Evolutionary conservation across 2,797 vertebrate genomes (phyloP).

Genomic region (Etheostoma nigrum): DNA sequence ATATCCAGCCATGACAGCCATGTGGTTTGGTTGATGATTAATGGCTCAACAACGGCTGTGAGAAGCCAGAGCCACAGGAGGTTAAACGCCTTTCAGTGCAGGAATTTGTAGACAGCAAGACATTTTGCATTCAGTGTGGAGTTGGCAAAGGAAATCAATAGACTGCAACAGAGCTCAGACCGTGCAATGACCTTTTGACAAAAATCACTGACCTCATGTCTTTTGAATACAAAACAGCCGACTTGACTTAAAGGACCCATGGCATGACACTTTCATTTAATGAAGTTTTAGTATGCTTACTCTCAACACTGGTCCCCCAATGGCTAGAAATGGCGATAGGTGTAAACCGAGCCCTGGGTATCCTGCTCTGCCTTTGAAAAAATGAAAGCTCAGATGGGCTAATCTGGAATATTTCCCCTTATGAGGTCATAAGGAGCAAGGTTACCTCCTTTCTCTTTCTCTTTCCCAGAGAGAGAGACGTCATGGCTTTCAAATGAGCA

Average conservation of each 20-base stretch:
- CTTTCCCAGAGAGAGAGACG: too few species aligned
- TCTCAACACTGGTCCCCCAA: too few species aligned
- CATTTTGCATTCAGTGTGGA: conserved; percentile 16
- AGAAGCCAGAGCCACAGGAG: conserved; percentile 19
- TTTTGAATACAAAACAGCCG: conserved; percentile 3
- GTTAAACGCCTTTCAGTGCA: conserved; percentile 31
- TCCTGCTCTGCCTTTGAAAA: too few species aligned
- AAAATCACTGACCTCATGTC: conserved; percentile 20
- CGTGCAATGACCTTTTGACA: conserved; percentile 40
- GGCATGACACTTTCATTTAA: too few species aligned
- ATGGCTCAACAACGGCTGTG: conserved; percentile 21
- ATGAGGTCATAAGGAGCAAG: too few species aligned
- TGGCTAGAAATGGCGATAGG: too few species aligned
- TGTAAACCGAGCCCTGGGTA: too few species aligned
- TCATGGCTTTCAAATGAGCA: too few species aligned
- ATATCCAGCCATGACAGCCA: conserved; percentile 24
- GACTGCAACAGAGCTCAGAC: conserved; percentile 37
- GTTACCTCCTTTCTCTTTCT: too few species aligned
- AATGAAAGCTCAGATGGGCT: too few species aligned
- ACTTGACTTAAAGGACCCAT: neutral
- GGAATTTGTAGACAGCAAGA: conserved; percentile 25
- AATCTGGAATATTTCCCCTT: too few species aligned
- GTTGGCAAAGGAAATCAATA: conserved; percentile 47
- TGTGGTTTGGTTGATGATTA: conserved; percentile 36
- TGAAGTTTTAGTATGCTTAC: too few species aligned